phyloP scores from a whole-genome alignment of 2,888 invertebrate genomes.

The Campoplex nolae region DNA sequence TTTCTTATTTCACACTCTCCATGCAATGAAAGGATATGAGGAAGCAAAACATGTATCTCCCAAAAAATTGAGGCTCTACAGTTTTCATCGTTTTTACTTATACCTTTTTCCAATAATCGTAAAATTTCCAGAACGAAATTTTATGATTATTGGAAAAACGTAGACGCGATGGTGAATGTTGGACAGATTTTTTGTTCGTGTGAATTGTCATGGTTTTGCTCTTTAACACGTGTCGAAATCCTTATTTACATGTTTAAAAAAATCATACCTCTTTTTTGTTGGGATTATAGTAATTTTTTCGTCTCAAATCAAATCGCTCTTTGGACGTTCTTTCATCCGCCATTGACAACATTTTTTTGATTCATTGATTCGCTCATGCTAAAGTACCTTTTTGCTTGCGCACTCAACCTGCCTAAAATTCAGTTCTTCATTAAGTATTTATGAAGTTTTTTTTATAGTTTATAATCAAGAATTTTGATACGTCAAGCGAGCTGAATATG shows the following conservation, averaged over 20 bases:
- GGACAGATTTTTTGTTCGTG: background rate
- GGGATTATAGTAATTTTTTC: background rate
- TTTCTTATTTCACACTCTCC: no score
- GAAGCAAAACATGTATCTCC: background rate
- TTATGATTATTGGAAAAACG: background rate
- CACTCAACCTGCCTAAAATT: background rate
- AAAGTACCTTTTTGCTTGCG: background rate
- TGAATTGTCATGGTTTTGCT: background rate
- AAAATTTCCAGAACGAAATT: no score
- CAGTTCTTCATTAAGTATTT: constrained; percentile 4
- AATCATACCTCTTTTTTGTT: background rate
- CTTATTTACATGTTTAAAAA: background rate
- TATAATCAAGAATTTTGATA: no score
- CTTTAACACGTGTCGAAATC: background rate
- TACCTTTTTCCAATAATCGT: no score
- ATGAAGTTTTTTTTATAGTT: background rate
- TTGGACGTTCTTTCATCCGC: background rate
- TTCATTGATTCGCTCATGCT: background rate
- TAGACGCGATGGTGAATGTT: background rate
- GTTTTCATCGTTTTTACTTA: background rate
- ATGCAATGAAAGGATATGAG: background rate
- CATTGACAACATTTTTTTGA: no score
- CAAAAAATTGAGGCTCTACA: no score
- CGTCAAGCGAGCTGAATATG: background rate
- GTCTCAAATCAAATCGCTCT: background rate